These are phyloP conservation scores for Branchinecta sandiegonensis DNA, from an alignment of 2,888 invertebrate species.

Conservation along the genomic window DNA sequence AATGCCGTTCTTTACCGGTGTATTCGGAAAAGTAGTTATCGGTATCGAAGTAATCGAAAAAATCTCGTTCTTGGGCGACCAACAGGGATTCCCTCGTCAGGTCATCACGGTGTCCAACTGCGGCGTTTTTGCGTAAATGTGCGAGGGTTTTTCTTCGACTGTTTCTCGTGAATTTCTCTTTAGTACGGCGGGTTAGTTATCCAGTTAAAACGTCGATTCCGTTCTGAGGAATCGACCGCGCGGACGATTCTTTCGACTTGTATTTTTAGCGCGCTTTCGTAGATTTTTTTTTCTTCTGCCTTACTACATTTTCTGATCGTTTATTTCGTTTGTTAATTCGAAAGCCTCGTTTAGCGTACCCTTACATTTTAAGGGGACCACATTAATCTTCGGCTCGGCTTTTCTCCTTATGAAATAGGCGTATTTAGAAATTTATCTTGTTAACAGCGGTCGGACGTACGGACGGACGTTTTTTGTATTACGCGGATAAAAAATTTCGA, in stretches of 20 bases:
- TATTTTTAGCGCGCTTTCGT: too few species aligned
- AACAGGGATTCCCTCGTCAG: conserved; percentile 60
- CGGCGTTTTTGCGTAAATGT: conserved; percentile 40
- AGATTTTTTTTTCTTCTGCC: too few species aligned
- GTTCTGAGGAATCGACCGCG: too few species aligned
- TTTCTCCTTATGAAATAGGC: conserved; percentile 11
- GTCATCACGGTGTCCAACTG: conserved; percentile 56
- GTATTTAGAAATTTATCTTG: conserved; percentile 13
- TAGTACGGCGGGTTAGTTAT: too few species aligned
- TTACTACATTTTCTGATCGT: too few species aligned
- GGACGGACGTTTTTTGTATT: conserved; percentile 9
- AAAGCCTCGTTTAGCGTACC: not conserved
- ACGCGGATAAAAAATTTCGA: not conserved
- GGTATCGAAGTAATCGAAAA: conserved; percentile 62
- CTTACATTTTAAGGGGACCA: conserved; percentile 12
- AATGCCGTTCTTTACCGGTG: conserved; percentile 66
- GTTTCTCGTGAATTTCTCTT: too few species aligned
- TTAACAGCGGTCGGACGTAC: conserved; percentile 15
- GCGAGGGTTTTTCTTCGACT: not conserved
- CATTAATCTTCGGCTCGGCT: conserved; percentile 12
- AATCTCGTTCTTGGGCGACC: conserved; percentile 59
- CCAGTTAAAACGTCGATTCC: too few species aligned
- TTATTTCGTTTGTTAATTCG: not conserved
- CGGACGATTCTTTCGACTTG: too few species aligned
- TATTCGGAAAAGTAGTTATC: conserved; percentile 64